Evolutionary conservation across 2,888 invertebrate species (phyloP).

Genomic region (Auanema freiburgensis): DNA sequence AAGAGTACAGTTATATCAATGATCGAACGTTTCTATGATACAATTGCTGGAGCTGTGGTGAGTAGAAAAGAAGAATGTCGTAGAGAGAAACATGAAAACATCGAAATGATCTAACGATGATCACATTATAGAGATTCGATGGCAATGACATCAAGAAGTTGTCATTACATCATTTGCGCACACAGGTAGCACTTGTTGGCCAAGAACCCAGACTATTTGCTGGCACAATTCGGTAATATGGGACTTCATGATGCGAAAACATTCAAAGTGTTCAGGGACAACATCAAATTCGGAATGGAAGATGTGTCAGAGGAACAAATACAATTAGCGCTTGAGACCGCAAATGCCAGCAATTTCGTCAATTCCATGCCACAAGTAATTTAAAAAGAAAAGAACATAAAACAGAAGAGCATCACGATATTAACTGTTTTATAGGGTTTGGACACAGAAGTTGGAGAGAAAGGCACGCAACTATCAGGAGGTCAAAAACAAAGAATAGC

Average conservation of each 20-base stretch:
- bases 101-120: slow-evolving; percentile 71
- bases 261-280: slow-evolving; percentile 72
- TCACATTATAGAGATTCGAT: slow-evolving; percentile 66
- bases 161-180: slow-evolving; percentile 74
- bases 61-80: slow-evolving; percentile 57
- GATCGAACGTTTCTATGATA: slow-evolving; percentile 82
- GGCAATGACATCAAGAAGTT: slow-evolving; percentile 72
- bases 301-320: slow-evolving; percentile 43
- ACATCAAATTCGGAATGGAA: slow-evolving; percentile 80
- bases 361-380: slow-evolving; percentile 65
- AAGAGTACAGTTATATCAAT: slow-evolving; percentile 85
- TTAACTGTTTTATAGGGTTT: slow-evolving; percentile 57
- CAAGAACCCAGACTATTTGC: slow-evolving; percentile 86
- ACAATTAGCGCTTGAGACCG: slow-evolving; percentile 41
- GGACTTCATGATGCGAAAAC: too few relatives aligned
- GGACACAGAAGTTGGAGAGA: slow-evolving; percentile 76
- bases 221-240: slow-evolving; percentile 23
- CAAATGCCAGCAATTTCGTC: slow-evolving; percentile 45
- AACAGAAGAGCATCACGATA: not conserved
- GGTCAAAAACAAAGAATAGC: slow-evolving; percentile 87
- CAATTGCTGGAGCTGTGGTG: slow-evolving; percentile 73
- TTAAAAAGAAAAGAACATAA: not conserved
- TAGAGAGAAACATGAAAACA: slow-evolving; percentile 58
- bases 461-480: slow-evolving; percentile 79
- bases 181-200: slow-evolving; percentile 84